phyloP scores from a whole-genome alignment of 2,113 vertebrate species.

The Cairina moschata region DNA sequence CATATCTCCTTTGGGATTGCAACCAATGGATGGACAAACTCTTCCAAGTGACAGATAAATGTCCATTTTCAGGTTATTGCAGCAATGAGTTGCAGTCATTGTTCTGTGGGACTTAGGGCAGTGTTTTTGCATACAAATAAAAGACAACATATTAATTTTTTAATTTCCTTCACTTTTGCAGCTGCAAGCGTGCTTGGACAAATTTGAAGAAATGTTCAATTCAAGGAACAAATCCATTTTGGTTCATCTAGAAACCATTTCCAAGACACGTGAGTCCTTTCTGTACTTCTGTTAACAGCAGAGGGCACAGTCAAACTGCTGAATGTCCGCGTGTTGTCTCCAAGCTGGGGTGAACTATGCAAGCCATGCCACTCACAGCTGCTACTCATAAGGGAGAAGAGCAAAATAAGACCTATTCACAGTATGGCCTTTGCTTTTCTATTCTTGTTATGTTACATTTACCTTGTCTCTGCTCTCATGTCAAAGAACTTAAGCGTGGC shows the following conservation, averaged over 20 bases:
- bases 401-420: background rate
- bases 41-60: background rate
- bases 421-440: background rate
- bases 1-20: background rate
- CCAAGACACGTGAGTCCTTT: slow-evolving; percentile 82
- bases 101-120: background rate
- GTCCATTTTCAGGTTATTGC: background rate
- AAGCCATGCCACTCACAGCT: background rate
- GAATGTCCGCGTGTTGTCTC: background rate
- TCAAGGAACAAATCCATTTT: slow-evolving; percentile 77
- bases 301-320: slow-evolving; percentile 58
- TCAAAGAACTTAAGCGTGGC: background rate
- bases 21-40: background rate
- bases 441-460: background rate
- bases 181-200: slow-evolving; percentile 82
- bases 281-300: slow-evolving; percentile 49
- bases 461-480: background rate
- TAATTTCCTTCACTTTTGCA: slow-evolving; percentile 60
- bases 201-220: slow-evolving; percentile 78
- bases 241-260: slow-evolving; percentile 78
- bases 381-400: background rate
- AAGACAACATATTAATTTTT: background rate
- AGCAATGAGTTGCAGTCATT: background rate
- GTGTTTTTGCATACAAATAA: slow-evolving; percentile 18
- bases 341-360: background rate